Evolutionary conservation across 2,888 invertebrate genomes (phyloP).

Genomic region (Tanypteryx hageni): DNA sequence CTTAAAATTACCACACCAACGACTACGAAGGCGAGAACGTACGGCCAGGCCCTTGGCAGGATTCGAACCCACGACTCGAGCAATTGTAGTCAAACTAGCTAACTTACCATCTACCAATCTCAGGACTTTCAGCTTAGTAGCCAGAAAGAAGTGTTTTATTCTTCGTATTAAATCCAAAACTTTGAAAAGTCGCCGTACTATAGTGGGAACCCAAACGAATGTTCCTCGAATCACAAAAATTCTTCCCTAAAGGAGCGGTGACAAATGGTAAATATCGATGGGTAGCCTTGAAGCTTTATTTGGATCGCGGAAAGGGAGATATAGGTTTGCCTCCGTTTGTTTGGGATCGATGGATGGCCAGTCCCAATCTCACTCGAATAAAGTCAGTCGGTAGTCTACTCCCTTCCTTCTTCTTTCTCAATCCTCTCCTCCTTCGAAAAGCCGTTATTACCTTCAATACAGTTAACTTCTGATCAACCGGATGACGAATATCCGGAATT

Average conservation of each 20-base stretch:
- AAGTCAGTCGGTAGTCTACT: neutral
- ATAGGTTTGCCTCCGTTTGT: slow-evolving; percentile 1
- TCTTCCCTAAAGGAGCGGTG: neutral
- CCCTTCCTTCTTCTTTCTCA: neutral
- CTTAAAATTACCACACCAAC: no score
- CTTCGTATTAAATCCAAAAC: no score
- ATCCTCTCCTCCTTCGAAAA: neutral
- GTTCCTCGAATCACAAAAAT: neutral
- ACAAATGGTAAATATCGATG: neutral
- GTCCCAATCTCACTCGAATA: neutral
- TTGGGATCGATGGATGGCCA: neutral
- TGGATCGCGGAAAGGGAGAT: neutral
- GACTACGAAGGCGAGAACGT: no score
- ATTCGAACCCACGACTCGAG: no score
- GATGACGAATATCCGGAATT: no score
- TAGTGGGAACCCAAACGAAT: neutral
- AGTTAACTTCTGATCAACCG: no score
- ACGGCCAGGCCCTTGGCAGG: no score
- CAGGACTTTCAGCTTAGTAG: no score
- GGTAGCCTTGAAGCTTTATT: neutral
- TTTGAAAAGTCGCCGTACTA: no score
- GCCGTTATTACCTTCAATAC: neutral
- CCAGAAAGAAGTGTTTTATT: no score
- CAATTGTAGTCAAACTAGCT: no score
- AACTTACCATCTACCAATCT: no score